Percentiles rank a stretch among this genome's conserved stretches.
Conservation (phyloP, 2,113 vertebrate species). For the Ictalurus furcatus region DNA sequence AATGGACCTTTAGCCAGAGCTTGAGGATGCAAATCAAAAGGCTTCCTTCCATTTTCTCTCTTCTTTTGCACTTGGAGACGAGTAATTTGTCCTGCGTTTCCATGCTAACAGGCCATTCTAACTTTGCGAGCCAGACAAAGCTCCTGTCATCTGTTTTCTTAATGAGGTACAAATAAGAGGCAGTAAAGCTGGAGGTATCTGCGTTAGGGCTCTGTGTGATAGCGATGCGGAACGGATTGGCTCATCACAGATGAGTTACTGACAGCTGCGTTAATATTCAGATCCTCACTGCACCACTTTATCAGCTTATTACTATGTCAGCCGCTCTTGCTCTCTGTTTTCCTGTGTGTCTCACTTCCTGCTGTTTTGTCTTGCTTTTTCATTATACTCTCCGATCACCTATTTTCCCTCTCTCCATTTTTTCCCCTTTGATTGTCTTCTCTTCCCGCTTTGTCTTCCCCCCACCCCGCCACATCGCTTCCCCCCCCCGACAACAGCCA, state of each 20-base stretch:
- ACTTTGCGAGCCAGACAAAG: background rate
- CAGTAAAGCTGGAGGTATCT: constrained; percentile 18
- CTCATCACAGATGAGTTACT: constrained; percentile 1
- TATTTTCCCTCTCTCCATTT: background rate
- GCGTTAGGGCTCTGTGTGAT: background rate
- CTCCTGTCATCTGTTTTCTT: constrained; percentile 2
- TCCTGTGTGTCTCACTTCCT: background rate
- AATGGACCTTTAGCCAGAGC: background rate
- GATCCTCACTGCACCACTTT: constrained; percentile 13
- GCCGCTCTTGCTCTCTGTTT: background rate
- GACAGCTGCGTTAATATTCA: constrained; percentile 31
- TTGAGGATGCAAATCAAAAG: background rate
- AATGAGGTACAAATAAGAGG: background rate
- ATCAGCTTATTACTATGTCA: constrained; percentile 13
- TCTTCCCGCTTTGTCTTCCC: constrained; percentile 25
- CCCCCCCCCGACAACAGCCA: constrained; percentile 44
- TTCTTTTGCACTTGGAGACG: background rate
- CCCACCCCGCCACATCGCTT: background rate
- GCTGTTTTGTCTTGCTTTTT: constrained; percentile 18
- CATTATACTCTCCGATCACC: background rate
- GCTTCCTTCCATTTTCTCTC: background rate
- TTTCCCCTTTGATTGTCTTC: background rate
- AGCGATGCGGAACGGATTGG: background rate
- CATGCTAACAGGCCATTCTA: background rate
- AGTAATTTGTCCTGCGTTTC: constrained; percentile 11